Evolutionary conservation across 2,888 invertebrate species (phyloP).

Genomic region (Caenorhabditis doughertyi): DNA sequence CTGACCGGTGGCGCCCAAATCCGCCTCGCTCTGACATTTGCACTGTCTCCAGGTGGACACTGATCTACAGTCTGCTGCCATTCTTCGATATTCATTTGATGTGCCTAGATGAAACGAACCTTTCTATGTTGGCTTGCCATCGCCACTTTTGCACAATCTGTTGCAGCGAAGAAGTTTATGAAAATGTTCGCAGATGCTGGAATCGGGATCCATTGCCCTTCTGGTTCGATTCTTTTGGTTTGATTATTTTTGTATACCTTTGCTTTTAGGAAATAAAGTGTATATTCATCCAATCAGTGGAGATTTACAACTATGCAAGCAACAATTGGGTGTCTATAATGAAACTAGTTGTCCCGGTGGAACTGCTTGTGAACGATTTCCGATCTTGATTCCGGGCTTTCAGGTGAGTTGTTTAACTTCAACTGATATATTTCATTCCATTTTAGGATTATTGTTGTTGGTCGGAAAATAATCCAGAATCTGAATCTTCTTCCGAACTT

Average conservation of each 20-base stretch:
- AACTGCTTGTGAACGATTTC: constrained; percentile 76
- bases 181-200: constrained; percentile 73
- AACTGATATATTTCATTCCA: no score
- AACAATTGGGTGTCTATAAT: constrained; percentile 75
- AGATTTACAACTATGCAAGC: constrained; percentile 75
- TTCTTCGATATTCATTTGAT: constrained; percentile 46
- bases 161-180: constrained; percentile 53
- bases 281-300: constrained; percentile 75
- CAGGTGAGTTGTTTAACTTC: constrained; percentile 49
- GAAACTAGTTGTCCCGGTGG: constrained; percentile 77
- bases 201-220: constrained; percentile 73
- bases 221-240: constrained; percentile 46
- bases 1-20: constrained; percentile 54
- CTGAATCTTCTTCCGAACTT: constrained; percentile 39
- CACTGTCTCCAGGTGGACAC: constrained; percentile 40
- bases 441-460: constrained; percentile 75
- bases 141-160: constrained; percentile 28
- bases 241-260: not conserved
- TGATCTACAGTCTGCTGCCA: constrained; percentile 36
- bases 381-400: constrained; percentile 75
- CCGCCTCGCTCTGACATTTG: constrained; percentile 59
- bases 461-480: constrained; percentile 66
- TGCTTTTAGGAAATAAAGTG: constrained; percentile 69
- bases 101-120: constrained; percentile 54
- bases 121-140: constrained; percentile 53